Evolutionary conservation across 2,888 invertebrate genomes (phyloP), one percentile per base, ranked within the genome.

Genomic region (Acleris holmiana): DNA sequence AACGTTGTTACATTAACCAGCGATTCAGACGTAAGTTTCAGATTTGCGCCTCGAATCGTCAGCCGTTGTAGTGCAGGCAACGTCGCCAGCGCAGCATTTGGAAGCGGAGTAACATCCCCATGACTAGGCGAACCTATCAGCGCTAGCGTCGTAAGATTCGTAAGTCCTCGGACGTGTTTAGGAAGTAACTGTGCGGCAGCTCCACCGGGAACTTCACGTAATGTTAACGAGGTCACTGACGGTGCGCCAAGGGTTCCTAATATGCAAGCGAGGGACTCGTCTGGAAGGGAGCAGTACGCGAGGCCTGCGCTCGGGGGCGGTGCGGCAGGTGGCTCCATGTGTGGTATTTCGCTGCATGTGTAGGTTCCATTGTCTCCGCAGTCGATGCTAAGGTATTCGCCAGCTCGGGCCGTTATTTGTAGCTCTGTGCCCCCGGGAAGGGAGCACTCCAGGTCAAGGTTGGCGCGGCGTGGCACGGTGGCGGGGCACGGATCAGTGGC

Each of bases 161-260:
- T 21, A 8, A 60, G 44, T 19, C 54, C 50, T 15, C 15, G 25
- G 29, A 55, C 47, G 50, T 54, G 55, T 15, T 48, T 55, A 13
- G 41, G 90, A 88, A 84, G 96, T 96, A 64, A 47, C 29, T 17
- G 5, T 13, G 51, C 0, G 96, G 96, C 77, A 96, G 83, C 0
- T 96, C 96, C 76, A 95, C 96, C 46, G 96, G 96, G 85, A 94
- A 95, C 67, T 93, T 93, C 17, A 96, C 84, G 76, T 96, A 96
- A 47, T 13, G 62, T 0, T 94, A 92, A 75, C 94, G 93, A 44
- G 96, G 85, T 73, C 96, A 95, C 0, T 94, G 90, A 10, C 8
- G 48, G 18, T n/a, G 53, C 73, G 95, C 95, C 63, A 13, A 67
- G 49, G 6, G 55, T 47, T 35, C 17, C 21, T 21, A 64, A 40